Conservation (phyloP, 2,113 vertebrate species). For the Parotia lawesii region DNA sequence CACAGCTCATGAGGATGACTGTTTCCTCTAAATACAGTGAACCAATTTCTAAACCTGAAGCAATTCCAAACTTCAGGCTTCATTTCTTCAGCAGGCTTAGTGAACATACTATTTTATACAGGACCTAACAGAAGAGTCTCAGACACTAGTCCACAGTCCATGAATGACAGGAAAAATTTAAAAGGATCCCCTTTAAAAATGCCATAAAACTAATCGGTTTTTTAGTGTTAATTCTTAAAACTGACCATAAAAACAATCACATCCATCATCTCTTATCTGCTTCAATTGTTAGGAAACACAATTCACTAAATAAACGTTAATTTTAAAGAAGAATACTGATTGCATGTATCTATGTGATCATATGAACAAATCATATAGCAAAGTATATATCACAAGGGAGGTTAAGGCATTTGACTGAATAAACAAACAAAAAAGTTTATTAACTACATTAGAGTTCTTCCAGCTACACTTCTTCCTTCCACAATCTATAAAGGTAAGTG, state of each 20-base stretch:
- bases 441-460: background rate
- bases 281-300: background rate
- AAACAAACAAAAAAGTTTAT: background rate
- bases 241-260: background rate
- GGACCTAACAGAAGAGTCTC: background rate
- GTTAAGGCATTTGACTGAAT: background rate
- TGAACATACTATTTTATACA: background rate
- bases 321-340: background rate
- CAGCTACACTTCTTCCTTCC: background rate
- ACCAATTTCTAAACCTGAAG: background rate
- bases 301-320: background rate
- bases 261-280: background rate
- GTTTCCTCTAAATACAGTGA: background rate
- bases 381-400: background rate
- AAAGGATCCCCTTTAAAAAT: background rate
- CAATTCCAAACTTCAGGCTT: background rate
- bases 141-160: background rate
- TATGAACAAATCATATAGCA: background rate
- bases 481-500: background rate
- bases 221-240: background rate
- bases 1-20: background rate
- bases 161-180: background rate
- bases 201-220: fast-evolving
- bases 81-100: background rate
- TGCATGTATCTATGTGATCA: background rate